These are phyloP conservation scores for Punctoribates punctum DNA, from an alignment of 2,888 invertebrate genomes.

Conservation along the genomic window DNA sequence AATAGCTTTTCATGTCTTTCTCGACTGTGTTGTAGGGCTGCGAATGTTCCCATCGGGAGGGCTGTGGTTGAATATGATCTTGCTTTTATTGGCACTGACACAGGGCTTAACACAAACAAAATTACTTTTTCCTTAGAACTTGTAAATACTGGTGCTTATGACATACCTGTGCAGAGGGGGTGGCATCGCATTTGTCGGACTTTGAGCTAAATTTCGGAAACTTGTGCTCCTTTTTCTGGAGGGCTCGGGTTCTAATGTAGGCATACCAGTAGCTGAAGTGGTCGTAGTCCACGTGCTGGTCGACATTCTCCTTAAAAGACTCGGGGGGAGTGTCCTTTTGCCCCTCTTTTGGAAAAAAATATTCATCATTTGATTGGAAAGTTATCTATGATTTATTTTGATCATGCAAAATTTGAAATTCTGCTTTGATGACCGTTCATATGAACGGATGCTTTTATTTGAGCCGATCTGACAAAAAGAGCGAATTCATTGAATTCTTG, in stretches of 20 bases:
- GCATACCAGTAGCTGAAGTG: slow-evolving; percentile 59
- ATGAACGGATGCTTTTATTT: too few relatives aligned
- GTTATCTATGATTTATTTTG: too few relatives aligned
- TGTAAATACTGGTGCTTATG: not conserved
- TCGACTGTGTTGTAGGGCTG: slow-evolving; percentile 50
- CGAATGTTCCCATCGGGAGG: slow-evolving; percentile 48
- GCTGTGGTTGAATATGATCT: slow-evolving; percentile 52
- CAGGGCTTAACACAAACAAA: not conserved
- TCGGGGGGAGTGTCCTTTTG: slow-evolving; percentile 54
- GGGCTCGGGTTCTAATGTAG: slow-evolving; percentile 61
- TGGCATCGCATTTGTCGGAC: slow-evolving; percentile 18
- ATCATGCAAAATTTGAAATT: too few relatives aligned
- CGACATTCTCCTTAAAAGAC: slow-evolving; percentile 56
- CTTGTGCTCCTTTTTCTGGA: slow-evolving; percentile 55
- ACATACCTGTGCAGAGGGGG: slow-evolving; percentile 39
- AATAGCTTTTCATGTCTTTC: slow-evolving; percentile 51
- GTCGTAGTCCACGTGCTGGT: slow-evolving; percentile 58
- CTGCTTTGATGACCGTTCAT: too few relatives aligned
- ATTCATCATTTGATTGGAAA: too few relatives aligned
- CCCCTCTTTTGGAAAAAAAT: too few relatives aligned
- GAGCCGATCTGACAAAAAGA: too few relatives aligned
- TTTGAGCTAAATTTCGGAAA: slow-evolving; percentile 50
- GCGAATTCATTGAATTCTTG: too few relatives aligned
- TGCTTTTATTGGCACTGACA: slow-evolving; percentile 51
- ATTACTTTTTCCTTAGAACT: not conserved